Percentiles rank a stretch among this genome's conserved stretches.
These are phyloP conservation scores for Hemibagrus guttatus DNA, from an alignment of 2,797 vertebrate species.

Conservation along the genomic window DNA sequence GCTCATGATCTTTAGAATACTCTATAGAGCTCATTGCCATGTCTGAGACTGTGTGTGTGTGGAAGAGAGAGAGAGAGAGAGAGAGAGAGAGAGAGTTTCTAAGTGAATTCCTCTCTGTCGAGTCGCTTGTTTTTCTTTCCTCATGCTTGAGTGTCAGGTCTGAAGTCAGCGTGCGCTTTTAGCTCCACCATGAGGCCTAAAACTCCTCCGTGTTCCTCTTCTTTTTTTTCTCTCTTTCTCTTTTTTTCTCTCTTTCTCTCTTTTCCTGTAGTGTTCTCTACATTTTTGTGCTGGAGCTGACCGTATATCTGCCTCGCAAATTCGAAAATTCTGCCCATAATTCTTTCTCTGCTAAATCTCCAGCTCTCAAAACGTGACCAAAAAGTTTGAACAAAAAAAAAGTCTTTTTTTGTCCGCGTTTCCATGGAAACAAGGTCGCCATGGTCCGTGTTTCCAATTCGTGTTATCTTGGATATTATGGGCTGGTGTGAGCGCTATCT, in stretches of 20 bases:
- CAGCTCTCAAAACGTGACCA: neutral
- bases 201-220: neutral
- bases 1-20: constrained; percentile 35
- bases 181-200: constrained; percentile 21
- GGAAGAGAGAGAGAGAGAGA: constrained; percentile 18
- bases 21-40: constrained; percentile 44
- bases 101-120: constrained; percentile 59
- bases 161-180: neutral
- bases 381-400: neutral
- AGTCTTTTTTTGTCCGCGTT: neutral
- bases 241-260: neutral
- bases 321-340: too few species aligned
- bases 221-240: neutral
- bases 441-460: neutral
- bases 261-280: neutral
- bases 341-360: neutral
- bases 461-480: too few species aligned
- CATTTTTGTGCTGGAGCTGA: neutral
- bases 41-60: neutral
- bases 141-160: neutral
- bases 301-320: neutral
- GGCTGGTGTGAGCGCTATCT: too few species aligned
- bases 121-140: constrained; percentile 31
- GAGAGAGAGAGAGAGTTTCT: constrained; percentile 44
- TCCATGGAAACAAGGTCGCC: neutral